Conservation (phyloP, 2,113 vertebrate species). For the Embiotoca jacksoni region DNA sequence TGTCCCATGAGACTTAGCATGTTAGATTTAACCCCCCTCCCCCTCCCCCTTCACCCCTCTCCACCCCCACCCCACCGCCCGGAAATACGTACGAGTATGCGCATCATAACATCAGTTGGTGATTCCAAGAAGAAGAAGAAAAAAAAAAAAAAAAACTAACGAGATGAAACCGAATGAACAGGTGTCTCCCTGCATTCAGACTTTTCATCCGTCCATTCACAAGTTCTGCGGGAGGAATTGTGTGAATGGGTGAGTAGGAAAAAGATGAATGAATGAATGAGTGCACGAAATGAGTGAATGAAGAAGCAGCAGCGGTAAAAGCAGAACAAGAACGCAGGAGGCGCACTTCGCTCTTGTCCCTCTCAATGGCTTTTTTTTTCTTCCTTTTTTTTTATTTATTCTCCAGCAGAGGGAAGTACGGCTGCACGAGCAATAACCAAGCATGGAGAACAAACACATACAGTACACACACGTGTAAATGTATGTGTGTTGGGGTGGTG, state of each 20-base stretch:
- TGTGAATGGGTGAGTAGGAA: conserved; percentile 68
- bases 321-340: conserved; percentile 23
- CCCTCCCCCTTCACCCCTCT: too few species aligned
- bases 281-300: conserved; percentile 63
- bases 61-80: background rate
- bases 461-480: conserved; percentile 60
- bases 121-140: background rate
- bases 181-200: conserved; percentile 36
- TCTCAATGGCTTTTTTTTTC: conserved; percentile 48
- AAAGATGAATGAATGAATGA: conserved; percentile 44
- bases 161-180: conserved; percentile 3
- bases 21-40: background rate
- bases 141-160: background rate
- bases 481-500: conserved; percentile 26
- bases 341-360: conserved; percentile 22
- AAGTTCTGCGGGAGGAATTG: conserved; percentile 33
- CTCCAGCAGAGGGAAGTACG: conserved; percentile 55
- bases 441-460: conserved; percentile 61
- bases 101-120: conserved; percentile 14
- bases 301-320: conserved; percentile 26
- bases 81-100: background rate
- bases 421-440: conserved; percentile 61
- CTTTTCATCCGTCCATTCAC: conserved; percentile 64
- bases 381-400: background rate
- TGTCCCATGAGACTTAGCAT: conserved; percentile 54